These are phyloP conservation scores for Drosophila ercepeae DNA, from an alignment of 1,140 invertebrate species.

Conservation along the genomic window DNA sequence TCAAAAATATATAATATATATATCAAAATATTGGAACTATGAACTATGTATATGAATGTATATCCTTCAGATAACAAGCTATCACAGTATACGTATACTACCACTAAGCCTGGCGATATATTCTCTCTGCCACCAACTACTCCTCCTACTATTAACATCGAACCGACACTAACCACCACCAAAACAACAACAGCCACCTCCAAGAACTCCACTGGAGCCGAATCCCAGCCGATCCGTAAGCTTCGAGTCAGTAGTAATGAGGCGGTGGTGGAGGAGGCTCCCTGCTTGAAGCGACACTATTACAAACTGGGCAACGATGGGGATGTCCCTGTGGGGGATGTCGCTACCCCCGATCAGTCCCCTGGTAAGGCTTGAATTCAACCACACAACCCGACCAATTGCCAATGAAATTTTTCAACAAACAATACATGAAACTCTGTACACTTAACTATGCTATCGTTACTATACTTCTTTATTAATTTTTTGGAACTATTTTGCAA, in stretches of 20 bases:
- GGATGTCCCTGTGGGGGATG: conserved; percentile 1
- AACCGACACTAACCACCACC: conserved; percentile 65
- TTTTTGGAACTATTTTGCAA: conserved; percentile 38
- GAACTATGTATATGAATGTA: conserved; percentile 82
- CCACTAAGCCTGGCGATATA: conserved; percentile 81
- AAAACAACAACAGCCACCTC: conserved; percentile 12
- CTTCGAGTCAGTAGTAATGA: conserved; percentile 59
- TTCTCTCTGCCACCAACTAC: conserved; percentile 80
- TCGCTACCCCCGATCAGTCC: conserved; percentile 15
- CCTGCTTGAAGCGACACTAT: conserved; percentile 66
- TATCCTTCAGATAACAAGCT: conserved; percentile 78
- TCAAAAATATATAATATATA: conserved; percentile 24
- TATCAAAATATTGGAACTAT: conserved; percentile 45
- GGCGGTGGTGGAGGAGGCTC: conserved; percentile 43
- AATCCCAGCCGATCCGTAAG: conserved; percentile 34
- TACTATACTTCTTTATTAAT: conserved; percentile 11
- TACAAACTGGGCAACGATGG: conserved; percentile 65
- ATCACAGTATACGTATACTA: conserved; percentile 82
- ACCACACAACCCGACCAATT: conserved; percentile 9
- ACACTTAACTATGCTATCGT: conserved; percentile 40
- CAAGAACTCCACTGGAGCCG: conserved; percentile 11
- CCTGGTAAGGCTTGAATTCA: conserved; percentile 44
- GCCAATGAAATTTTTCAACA: too few relatives aligned
- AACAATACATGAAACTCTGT: conserved; percentile 31
- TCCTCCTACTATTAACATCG: conserved; percentile 80